A percentile compares a stretch with the other conserved stretches of the same genome.
phyloP scores from a whole-genome alignment of 2,797 vertebrate species.

The Gymnodraco acuticeps region DNA sequence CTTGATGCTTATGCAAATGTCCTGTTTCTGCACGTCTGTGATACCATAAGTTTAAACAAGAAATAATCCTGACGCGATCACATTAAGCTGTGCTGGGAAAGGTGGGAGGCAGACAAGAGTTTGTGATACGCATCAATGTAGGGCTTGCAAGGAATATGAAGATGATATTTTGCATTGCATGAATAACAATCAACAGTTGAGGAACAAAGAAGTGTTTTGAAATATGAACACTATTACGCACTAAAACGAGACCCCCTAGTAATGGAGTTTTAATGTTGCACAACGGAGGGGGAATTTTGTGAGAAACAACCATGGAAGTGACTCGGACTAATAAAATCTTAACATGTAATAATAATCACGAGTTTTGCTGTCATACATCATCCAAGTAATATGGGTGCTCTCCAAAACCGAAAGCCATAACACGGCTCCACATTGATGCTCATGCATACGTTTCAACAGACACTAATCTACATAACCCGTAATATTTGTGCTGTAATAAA shows the following conservation, averaged over 20 bases:
- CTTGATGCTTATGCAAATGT: slow-evolving; percentile 79
- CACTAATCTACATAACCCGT: slow-evolving; percentile 59
- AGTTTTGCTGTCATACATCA: slow-evolving; percentile 58
- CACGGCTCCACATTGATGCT: slow-evolving; percentile 33
- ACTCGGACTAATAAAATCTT: slow-evolving; percentile 43
- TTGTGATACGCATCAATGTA: slow-evolving; percentile 69
- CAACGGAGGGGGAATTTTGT: slow-evolving; percentile 57
- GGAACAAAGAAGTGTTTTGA: slow-evolving; percentile 73
- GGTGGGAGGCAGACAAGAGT: slow-evolving; percentile 66
- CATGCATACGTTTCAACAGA: slow-evolving; percentile 49
- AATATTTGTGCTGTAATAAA: slow-evolving; percentile 59
- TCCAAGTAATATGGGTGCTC: slow-evolving; percentile 49
- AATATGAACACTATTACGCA: slow-evolving; percentile 73
- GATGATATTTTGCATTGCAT: slow-evolving; percentile 69
- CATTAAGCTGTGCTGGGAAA: slow-evolving; percentile 70
- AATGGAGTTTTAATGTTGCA: slow-evolving; percentile 83
- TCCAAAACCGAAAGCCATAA: slow-evolving; percentile 45
- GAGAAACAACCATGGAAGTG: slow-evolving; percentile 55
- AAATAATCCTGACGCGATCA: slow-evolving; percentile 74
- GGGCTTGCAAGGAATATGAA: slow-evolving; percentile 65
- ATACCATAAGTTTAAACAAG: slow-evolving; percentile 78
- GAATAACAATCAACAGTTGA: slow-evolving; percentile 79
- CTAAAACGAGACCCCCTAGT: slow-evolving; percentile 73
- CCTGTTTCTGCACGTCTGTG: slow-evolving; percentile 61
- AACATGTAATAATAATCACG: slow-evolving; percentile 58